Evolutionary conservation across 2,888 invertebrate species (phyloP).

Genomic region (Melikaiella ostensackeni): DNA sequence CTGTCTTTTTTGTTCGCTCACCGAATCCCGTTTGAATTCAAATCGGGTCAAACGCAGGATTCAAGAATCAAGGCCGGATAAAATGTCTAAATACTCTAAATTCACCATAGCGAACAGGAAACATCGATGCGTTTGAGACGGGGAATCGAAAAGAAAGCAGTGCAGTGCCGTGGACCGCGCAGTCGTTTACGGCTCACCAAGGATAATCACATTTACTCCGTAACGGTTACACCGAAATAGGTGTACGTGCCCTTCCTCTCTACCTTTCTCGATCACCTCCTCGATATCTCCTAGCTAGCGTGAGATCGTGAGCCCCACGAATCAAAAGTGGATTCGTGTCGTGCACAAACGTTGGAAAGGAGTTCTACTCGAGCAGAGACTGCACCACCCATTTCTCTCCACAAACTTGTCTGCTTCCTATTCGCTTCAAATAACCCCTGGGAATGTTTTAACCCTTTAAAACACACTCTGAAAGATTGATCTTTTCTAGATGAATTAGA

Average conservation of each 20-base stretch:
- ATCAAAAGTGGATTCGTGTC: slow-evolving; percentile 37
- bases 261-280: slow-evolving; percentile 22
- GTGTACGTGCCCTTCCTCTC: slow-evolving; percentile 40
- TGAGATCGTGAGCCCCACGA: slow-evolving; percentile 11
- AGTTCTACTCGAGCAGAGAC: slow-evolving; percentile 11
- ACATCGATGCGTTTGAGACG: slow-evolving; percentile 6
- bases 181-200: slow-evolving; percentile 36
- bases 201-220: slow-evolving; percentile 45
- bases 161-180: slow-evolving; percentile 32
- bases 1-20: not conserved
- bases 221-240: slow-evolving; percentile 47
- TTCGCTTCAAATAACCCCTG: not conserved
- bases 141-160: slow-evolving; percentile 35
- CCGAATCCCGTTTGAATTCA: slow-evolving; percentile 2
- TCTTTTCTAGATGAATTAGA: too few relatives aligned
- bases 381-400: not conserved
- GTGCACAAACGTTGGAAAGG: slow-evolving; percentile 13
- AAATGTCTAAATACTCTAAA: slow-evolving; percentile 39
- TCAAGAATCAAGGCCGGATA: not conserved
- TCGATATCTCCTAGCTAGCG: slow-evolving; percentile 33
- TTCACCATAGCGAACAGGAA: slow-evolving; percentile 24
- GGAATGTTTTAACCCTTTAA: not conserved
- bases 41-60: slow-evolving; percentile 10
- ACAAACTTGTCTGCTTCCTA: not conserved
- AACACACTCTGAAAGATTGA: not conserved